A percentile compares a stretch with the other conserved stretches of the same genome.
Conservation (phyloP, 2,113 vertebrate species). For the Aplodontia rufa region DNA sequence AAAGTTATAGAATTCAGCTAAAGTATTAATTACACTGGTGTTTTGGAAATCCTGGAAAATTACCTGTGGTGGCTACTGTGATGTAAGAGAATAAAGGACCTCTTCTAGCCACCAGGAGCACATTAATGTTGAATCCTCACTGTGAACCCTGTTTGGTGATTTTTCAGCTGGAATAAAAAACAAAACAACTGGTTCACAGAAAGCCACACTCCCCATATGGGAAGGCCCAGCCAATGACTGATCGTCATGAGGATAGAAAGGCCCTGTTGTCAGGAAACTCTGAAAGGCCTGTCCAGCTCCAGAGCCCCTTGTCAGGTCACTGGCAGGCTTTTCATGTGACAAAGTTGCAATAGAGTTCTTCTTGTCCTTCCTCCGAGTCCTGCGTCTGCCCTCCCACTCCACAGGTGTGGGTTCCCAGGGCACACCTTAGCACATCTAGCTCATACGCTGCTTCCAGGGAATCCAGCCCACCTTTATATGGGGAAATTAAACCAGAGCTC, state of each 20-base stretch:
- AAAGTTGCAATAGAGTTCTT: too few relatives aligned
- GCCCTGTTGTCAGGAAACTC: not conserved
- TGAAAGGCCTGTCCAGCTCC: not conserved
- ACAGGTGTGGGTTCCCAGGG: not conserved
- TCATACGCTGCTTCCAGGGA: not conserved
- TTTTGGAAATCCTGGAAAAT: not conserved
- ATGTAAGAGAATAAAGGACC: not conserved
- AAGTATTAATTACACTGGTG: not conserved
- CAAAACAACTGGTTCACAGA: not conserved
- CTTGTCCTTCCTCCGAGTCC: not conserved
- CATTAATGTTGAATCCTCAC: not conserved
- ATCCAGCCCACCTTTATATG: not conserved
- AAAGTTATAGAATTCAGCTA: slow-evolving; percentile 29
- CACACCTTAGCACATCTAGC: not conserved
- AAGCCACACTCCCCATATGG: not conserved
- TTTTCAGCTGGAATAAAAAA: not conserved
- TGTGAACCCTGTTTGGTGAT: not conserved
- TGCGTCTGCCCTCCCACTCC: not conserved
- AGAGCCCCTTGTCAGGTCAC: not conserved
- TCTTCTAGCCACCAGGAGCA: not conserved
- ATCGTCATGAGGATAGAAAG: not conserved
- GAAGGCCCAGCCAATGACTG: not conserved
- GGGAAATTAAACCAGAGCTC: not conserved
- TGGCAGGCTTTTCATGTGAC: not conserved
- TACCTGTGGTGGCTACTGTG: not conserved